Evolutionary conservation across 23 tunicate genomes (phyloP), one percentile per base, ranked within the genome.

Genomic region (Ciona savignyi): DNA sequence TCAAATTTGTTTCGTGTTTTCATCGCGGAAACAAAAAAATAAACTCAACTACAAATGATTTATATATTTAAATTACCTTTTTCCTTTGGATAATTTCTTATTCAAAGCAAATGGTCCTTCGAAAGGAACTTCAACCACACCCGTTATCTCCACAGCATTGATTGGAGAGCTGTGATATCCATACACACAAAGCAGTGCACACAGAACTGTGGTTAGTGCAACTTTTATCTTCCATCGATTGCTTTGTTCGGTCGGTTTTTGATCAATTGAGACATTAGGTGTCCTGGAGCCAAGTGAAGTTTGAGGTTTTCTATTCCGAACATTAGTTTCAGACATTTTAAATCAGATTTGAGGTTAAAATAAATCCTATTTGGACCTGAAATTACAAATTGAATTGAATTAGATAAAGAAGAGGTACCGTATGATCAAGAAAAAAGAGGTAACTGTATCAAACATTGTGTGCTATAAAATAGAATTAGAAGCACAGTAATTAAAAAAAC

Each of bases 101-200:
- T 83, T 83, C 35, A 83, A 24, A 1, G 32, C 70, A 70, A 76
- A 83, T 4, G 25, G 60, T 25, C 82, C 82, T 15, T 63, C 48
- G 1, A 83, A 19, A 0, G 27, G 27, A 25, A 71, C 77, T 28
- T 1, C 25, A 25, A 30, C 61, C 0, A 83, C 29, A 26, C 34
- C 89, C 26, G 22, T 2, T 1, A 83, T 63, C 0, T 32, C 33
- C 1, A 76, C 78, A 22, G 89, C 78, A 33, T 64, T 25, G 23
- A 83, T 77, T 29, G 89, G 89, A 23, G 78, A 70, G 0, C 24
- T 60, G 25, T 33, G 63, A 65, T 83, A 77, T 1, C 74, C 79
- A 68, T 1, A 25, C 33, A 56, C 20, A 1, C 51, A 33, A 74
- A 62, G 27, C 9, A 22, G 65, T 25, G 67, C 26, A 3, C 67